Evolutionary conservation across 2,888 invertebrate species (phyloP).

Genomic region (Disparrhopalites patrizii): DNA sequence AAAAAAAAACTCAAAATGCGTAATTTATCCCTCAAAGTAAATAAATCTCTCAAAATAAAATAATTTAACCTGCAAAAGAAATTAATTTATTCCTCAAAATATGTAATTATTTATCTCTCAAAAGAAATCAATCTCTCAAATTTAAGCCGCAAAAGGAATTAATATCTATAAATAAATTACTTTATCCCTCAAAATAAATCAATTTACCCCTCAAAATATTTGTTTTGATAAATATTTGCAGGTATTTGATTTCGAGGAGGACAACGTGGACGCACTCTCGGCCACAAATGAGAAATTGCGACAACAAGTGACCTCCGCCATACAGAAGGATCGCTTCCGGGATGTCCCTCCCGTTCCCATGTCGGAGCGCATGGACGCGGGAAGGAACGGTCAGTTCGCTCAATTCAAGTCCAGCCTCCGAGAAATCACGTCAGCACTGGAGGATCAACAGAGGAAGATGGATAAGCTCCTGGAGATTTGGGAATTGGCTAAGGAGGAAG

Average conservation of each 20-base stretch:
- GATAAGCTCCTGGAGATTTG: constrained; percentile 39
- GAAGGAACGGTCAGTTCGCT: constrained; percentile 12
- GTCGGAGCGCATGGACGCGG: background rate
- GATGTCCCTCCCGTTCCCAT: background rate
- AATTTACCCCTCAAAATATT: too few relatives aligned
- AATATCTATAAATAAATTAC: background rate
- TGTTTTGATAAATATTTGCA: constrained; percentile 12
- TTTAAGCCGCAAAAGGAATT: too few relatives aligned
- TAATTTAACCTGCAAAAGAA: too few relatives aligned
- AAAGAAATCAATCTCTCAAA: too few relatives aligned
- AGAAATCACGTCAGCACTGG: constrained; percentile 37
- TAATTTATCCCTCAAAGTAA: too few relatives aligned
- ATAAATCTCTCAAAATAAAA: too few relatives aligned
- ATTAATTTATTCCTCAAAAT: too few relatives aligned
- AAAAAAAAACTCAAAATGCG: too few relatives aligned
- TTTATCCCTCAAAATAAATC: too few relatives aligned
- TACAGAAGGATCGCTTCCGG: constrained; percentile 1
- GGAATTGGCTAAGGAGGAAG: constrained; percentile 29
- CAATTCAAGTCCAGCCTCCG: constrained; percentile 3
- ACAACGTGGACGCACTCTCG: constrained; percentile 34
- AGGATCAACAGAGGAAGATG: constrained; percentile 35
- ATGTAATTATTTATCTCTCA: too few relatives aligned
- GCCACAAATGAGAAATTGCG: constrained; percentile 14
- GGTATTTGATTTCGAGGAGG: constrained; percentile 48
- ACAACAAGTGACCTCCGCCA: background rate